Evolutionary conservation across 2,113 vertebrate species (phyloP).

Genomic region (Chloropsis hardwickii): DNA sequence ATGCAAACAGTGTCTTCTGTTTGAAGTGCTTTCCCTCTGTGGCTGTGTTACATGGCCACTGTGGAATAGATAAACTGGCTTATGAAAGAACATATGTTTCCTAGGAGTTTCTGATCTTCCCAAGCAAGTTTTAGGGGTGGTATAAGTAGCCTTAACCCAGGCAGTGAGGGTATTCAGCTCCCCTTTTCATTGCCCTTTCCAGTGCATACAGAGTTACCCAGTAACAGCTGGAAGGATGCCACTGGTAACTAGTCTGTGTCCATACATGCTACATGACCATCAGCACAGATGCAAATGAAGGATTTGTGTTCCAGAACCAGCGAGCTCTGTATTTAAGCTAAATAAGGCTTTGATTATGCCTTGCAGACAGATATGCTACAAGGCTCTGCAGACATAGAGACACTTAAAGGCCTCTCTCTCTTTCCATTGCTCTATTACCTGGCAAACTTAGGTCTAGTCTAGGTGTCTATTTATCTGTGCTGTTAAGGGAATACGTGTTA

Average conservation of each 20-base stretch:
- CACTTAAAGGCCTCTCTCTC: not conserved
- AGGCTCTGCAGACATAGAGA: not conserved
- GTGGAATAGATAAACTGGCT: not conserved
- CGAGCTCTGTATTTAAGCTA: constrained; percentile 23
- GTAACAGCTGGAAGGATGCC: not conserved
- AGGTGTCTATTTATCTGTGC: not conserved
- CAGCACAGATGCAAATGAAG: not conserved
- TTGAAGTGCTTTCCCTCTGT: not conserved
- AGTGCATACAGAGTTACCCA: not conserved
- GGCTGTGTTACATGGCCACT: no score
- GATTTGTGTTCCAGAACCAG: constrained; percentile 23
- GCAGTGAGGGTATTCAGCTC: not conserved
- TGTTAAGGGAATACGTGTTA: not conserved
- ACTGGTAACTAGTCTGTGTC: not conserved
- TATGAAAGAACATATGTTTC: fast-evolving
- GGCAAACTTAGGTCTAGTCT: not conserved
- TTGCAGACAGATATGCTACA: not conserved
- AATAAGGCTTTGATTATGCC: constrained; percentile 24
- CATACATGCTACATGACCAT: not conserved
- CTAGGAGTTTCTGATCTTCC: not conserved
- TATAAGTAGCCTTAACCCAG: not conserved
- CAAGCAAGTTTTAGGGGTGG: not conserved
- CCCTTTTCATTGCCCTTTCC: not conserved
- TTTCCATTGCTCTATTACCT: not conserved
- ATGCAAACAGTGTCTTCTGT: not conserved